phyloP scores from a whole-genome alignment of 2,797 vertebrate genomes.

The Gephyroberyx darwinii region DNA sequence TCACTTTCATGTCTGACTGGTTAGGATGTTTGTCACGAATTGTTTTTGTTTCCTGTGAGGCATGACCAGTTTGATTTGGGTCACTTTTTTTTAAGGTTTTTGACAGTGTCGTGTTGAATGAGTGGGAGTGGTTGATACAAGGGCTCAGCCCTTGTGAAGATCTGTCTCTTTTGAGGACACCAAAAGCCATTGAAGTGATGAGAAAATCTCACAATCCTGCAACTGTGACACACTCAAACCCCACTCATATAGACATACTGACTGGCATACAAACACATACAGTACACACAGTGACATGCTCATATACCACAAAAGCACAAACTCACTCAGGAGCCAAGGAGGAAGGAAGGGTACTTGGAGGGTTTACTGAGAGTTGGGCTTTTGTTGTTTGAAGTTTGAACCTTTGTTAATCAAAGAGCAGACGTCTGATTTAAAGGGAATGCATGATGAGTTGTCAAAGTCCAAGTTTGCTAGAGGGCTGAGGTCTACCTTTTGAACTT shows the following conservation, averaged over 20 bases:
- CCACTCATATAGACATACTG: slow-evolving; percentile 6
- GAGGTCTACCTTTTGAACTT: slow-evolving; percentile 13
- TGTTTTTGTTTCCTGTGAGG: slow-evolving; percentile 64
- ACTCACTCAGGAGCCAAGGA: slow-evolving; percentile 1
- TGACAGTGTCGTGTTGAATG: slow-evolving; percentile 47
- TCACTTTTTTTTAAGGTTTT: slow-evolving; percentile 55
- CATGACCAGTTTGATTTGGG: slow-evolving; percentile 57
- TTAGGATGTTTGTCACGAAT: slow-evolving; percentile 69
- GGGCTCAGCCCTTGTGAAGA: slow-evolving; percentile 27
- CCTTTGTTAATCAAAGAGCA: slow-evolving; percentile 44
- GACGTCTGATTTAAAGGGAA: slow-evolving; percentile 45
- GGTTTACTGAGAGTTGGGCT: neutral
- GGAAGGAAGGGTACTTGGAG: neutral
- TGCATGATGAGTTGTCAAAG: slow-evolving; percentile 44
- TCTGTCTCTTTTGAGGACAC: slow-evolving; percentile 32
- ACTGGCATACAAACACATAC: slow-evolving; percentile 15
- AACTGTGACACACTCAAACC: slow-evolving; percentile 13
- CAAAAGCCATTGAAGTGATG: slow-evolving; percentile 47
- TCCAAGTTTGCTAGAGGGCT: slow-evolving; percentile 10
- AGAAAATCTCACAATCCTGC: slow-evolving; percentile 26
- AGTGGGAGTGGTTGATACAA: slow-evolving; percentile 20
- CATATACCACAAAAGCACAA: neutral
- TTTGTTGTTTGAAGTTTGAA: slow-evolving; percentile 45
- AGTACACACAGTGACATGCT: neutral
- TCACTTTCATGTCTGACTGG: slow-evolving; percentile 56